These are phyloP conservation scores for Nematolebias whitei DNA, from an alignment of 2,113 vertebrate species.

Conservation along the genomic window DNA sequence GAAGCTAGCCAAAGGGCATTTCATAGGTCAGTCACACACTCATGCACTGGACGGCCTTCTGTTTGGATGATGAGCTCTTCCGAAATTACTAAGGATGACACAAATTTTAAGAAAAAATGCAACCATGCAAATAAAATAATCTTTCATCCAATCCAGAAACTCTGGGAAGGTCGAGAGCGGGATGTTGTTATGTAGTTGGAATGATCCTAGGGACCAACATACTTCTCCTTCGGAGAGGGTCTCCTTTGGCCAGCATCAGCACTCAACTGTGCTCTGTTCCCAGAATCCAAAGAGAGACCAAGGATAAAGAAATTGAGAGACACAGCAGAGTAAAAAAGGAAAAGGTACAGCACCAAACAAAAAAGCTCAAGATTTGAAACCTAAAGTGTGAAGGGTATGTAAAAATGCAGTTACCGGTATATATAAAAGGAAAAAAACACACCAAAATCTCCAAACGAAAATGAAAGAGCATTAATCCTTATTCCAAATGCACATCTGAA, in stretches of 20 bases:
- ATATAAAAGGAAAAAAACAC: background rate
- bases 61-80: conserved; percentile 61
- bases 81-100: conserved; percentile 26
- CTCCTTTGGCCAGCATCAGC: conserved; percentile 78
- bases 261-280: conserved; percentile 80
- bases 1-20: conserved; percentile 46
- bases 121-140: conserved; percentile 69
- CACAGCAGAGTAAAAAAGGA: conserved; percentile 56
- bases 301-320: conserved; percentile 54
- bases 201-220: conserved; percentile 70
- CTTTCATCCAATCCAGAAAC: conserved; percentile 71
- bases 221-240: conserved; percentile 79
- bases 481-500: background rate
- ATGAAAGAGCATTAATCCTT: background rate
- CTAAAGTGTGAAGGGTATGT: conserved; percentile 2
- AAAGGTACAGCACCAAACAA: conserved; percentile 46
- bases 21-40: conserved; percentile 69
- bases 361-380: conserved; percentile 24
- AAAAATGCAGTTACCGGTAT: too few relatives aligned
- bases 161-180: conserved; percentile 36
- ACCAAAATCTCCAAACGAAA: background rate
- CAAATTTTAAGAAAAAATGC: conserved; percentile 47
- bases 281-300: conserved; percentile 68
- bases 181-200: conserved; percentile 64
- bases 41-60: conserved; percentile 61